Base-by-base conservation (phyloP, 2,797 vertebrate species). In the Gymnodraco acuticeps region DNA sequence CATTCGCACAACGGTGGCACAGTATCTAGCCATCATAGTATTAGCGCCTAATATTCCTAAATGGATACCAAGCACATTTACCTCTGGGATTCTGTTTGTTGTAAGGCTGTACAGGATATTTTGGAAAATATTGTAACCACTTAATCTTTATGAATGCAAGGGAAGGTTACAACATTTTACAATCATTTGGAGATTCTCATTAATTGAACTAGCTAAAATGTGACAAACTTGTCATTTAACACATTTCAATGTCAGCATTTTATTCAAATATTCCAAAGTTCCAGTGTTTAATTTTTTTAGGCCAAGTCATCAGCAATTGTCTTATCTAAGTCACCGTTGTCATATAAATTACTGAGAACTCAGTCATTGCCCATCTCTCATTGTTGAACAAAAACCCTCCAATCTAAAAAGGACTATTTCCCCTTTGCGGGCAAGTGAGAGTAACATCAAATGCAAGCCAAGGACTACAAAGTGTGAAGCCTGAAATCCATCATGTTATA, bases 381-480 rank as follows among this genome's bases (percentile, higher is more conserved):
- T 9, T 63, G 7, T 31, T n/a, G 1, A 10, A 77, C 33, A 64
- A 65, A 70, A 45, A 43, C 19, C 23, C n/a, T 42, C n/a, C 52
- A 60, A 33, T 74, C 23, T 13, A 48, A 80, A 72, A 72, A 48
- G 66, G 14, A 10, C 42, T 3, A 62, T 64, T 66, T 48, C 10
- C 33, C 41, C 11, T 43, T 64, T 38, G 67, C 31, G 33, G 55
- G 71, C 63, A 73, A 83, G 56, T 67, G 78, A 73, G 55, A 71
- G 65, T 50, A 75, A 67, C 53, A 76, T 75, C 20, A 72, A 78
- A 71, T 70, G 71, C 43, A 84, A 70, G 47, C 54, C 77, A 78
- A 48, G 60, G 48, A 80, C 84, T 67, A 78, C 64, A 80, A 81
- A 84, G 78, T 51, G 47, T 78, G 70, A 82, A 79, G 54, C 61